These are phyloP conservation scores for Bubo scandiacus DNA, from an alignment of 2,113 vertebrate genomes.

Conservation along the genomic window DNA sequence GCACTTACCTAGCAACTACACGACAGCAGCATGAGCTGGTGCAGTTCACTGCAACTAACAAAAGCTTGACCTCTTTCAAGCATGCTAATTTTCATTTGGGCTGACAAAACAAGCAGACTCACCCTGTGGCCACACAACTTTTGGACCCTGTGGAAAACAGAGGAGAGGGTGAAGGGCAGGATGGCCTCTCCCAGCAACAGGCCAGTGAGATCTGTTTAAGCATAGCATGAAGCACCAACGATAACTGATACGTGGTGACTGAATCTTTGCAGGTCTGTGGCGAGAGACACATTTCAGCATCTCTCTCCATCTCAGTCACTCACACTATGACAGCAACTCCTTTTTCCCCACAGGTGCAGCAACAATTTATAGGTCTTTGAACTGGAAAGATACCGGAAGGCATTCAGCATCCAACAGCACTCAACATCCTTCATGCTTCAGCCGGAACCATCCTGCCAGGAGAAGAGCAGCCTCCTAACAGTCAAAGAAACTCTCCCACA, in stretches of 20 bases:
- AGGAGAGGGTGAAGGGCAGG: neutral
- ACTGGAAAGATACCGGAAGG: accelerated
- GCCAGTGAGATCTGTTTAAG: neutral
- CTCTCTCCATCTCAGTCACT: neutral
- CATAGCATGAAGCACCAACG: neutral
- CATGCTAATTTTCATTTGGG: neutral
- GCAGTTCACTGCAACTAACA: neutral
- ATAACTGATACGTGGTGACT: neutral
- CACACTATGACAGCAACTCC: neutral
- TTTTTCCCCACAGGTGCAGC: neutral
- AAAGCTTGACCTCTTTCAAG: neutral
- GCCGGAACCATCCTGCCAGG: neutral
- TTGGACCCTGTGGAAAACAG: neutral
- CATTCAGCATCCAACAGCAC: neutral
- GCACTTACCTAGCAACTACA: neutral
- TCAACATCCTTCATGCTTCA: neutral
- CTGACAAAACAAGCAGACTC: neutral
- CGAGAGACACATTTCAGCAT: neutral
- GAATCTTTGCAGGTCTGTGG: neutral
- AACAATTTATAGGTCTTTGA: neutral
- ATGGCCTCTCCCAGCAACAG: neutral
- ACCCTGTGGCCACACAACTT: neutral
- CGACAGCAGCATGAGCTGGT: neutral
- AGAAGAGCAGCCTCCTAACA: neutral
- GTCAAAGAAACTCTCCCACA: neutral